phyloP scores from a whole-genome alignment of 2,113 vertebrate genomes.

The Sialia sialis region DNA sequence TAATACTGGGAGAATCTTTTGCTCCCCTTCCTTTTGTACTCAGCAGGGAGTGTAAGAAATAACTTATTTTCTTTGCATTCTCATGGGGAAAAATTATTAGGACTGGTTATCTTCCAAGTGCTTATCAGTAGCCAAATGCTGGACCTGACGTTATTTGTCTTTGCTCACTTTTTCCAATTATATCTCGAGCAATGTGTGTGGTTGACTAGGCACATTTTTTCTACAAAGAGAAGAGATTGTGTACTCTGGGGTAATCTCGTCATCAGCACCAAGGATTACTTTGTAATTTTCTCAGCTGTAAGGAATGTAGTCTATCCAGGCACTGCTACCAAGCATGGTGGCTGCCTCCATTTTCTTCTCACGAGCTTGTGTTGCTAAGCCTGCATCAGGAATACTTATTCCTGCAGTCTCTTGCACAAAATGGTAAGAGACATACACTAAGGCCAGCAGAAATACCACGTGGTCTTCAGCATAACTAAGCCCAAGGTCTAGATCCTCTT shows the following conservation, averaged over 20 bases:
- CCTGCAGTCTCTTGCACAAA: neutral
- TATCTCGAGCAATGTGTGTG: neutral
- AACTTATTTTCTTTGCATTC: neutral
- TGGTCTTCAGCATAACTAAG: neutral
- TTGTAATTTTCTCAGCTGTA: neutral
- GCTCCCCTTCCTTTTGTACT: neutral
- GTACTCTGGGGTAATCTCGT: neutral
- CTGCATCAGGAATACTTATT: neutral
- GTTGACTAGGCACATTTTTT: neutral
- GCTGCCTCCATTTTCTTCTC: neutral
- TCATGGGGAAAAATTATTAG: neutral
- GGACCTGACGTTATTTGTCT: neutral
- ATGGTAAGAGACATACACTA: neutral
- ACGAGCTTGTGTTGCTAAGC: neutral
- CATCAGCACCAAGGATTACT: neutral
- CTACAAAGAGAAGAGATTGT: neutral
- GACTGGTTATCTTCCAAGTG: neutral
- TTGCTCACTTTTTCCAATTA: neutral
- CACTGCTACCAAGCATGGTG: neutral
- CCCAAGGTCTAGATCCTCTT: neutral
- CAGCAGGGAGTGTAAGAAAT: conserved; percentile 19
- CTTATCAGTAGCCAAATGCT: neutral
- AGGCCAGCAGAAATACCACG: neutral
- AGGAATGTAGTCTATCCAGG: neutral
- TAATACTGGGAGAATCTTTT: conserved; percentile 12